Evolutionary conservation across 2,888 invertebrate species (phyloP), one percentile per base, ranked within the genome.

Genomic region (Hydraecia micacea): DNA sequence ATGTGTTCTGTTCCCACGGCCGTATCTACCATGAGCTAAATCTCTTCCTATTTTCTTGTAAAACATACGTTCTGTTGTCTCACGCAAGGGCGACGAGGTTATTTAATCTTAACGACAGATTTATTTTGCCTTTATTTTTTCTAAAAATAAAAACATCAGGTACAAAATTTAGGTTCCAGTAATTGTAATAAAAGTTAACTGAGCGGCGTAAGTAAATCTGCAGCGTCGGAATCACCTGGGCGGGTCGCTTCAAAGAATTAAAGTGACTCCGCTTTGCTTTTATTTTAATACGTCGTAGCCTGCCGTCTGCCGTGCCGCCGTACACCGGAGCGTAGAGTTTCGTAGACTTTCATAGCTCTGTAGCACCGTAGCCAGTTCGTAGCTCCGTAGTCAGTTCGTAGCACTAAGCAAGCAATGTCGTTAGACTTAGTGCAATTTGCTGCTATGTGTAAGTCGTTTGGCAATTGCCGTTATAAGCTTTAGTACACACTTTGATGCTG

Each of bases 1-100:
- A 92, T 91, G 92, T 92, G 94, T 90, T 76, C 75, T 77, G 71
- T 93, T 95, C 95, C 87, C 95, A 95, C 93, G 93, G 71, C 75
- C 77, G 69, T 75, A 78, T 74, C 83, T 81, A 80, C 80, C 78
- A 86, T 85, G 87, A 87, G 86, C 85, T 83, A 89, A 88, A 83
- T 84, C 86, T 88, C 80, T 85, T 87, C 87, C 88, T 89, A 86
- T 88, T 85, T 85, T 73, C 60, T 70, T 85, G 67, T 80, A 72
- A 73, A 80, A 74, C 82, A 79, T 79, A 80, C 66, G 49, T 71
- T 71, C 13, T 55, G 60, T 71, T 79, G 60, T 82, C 60, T 81
- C 77, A 77, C 73, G 73, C 71, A 75, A 75, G 75, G 39, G 62
- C n/a, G 42, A 75, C 52, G 32, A 28, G 18, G 36, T 80, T 63